Evolutionary conservation across 2,113 vertebrate genomes (phyloP).

Genomic region (Setophaga coronata): DNA sequence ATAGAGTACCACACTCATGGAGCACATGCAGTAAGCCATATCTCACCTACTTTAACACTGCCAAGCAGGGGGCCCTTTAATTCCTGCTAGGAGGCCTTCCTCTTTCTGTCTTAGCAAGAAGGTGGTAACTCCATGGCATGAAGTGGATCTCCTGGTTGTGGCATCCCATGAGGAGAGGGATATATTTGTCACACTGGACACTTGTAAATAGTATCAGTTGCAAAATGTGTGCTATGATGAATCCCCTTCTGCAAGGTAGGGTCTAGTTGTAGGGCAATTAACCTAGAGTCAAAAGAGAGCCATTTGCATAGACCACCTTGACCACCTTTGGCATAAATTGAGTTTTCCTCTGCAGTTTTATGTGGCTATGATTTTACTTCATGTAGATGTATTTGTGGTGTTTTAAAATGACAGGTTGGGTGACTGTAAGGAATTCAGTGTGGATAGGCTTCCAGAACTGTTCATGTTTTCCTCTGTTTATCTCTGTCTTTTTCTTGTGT

Average conservation of each 20-base stretch:
- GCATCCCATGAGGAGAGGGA: background rate
- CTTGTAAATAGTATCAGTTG: background rate
- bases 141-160: background rate
- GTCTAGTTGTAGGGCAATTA: background rate
- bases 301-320: background rate
- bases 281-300: background rate
- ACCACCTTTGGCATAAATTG: background rate
- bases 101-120: background rate
- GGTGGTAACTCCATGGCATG: background rate
- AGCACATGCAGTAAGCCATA: background rate
- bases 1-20: fast-evolving
- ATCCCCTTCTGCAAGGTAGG: background rate
- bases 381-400: background rate
- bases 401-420: background rate
- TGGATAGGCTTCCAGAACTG: background rate
- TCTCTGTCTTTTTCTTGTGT: background rate
- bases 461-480: background rate
- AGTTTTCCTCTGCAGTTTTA: background rate
- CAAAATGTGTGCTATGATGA: background rate
- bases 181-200: background rate
- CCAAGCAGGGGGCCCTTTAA: background rate
- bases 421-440: background rate
- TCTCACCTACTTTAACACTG: background rate
- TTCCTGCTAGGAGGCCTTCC: background rate
- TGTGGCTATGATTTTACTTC: background rate